Base-by-base conservation (phyloP, 1,140 invertebrate species). In the Pemphigus obesinymphae region DNA sequence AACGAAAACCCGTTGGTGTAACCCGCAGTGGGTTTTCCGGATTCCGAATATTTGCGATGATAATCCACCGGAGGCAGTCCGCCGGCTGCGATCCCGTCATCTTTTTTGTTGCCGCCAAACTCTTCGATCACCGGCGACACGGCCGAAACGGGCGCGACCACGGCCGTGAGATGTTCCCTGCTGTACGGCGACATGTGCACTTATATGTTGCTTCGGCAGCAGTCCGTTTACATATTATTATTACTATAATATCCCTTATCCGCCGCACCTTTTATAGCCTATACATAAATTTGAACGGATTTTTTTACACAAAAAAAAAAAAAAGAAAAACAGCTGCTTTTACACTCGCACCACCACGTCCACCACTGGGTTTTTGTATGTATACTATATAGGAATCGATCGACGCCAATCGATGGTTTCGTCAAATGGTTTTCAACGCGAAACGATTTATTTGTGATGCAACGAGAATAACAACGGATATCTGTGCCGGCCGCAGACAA, bases 121-220 rank as follows among this genome's bases (percentile, higher is more conserved):
- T 80, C 76, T 61, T 80, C 76, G 53, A 80, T 80, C 11, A 63
- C 53, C 6, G 76, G 76, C 17, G 76, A 80, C 17, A 29, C 76
- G 10, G 23, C 17, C 6, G 76, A 80, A 31, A 80, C 26, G 26
- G 76, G 76, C 8, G 76, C 55, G 7, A 80, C 76, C 1, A 63
- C 53, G 0, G 76, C 76, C n/a, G 76, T 80, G 17, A 63, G 75
- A 11, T 78, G 55, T 61, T 80, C 76, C 23, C 76, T 63, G 37
- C 76, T 80, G 17, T 80, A 80, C 55, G 76, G 76, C 55, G 76
- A 80, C 76, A 80, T 80, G 15, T 63, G 45, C 43, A n/a, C 45
- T 70, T 70, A 26, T 68, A 40, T 37, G n/a, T 31, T 17, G 68
- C 68, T 70, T 0, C 23, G 23, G 11, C 10, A 20, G 26, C 1